phyloP scores from a whole-genome alignment of 2,113 vertebrate genomes.

The Paratilapia polleni region DNA sequence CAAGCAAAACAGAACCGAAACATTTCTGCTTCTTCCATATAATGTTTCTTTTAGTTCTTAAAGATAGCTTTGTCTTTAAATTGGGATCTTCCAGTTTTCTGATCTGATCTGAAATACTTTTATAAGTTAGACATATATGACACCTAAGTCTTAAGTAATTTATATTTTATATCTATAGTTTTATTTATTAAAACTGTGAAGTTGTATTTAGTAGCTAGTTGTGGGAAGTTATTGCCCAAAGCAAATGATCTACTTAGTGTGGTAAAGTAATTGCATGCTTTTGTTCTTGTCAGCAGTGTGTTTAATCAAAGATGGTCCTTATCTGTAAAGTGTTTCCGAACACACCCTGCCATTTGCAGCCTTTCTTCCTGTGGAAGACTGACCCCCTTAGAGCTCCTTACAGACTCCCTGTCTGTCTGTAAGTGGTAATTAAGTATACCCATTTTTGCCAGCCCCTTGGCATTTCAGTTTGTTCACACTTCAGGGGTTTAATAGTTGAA shows the following conservation, averaged over 20 bases:
- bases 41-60: not conserved
- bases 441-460: slow-evolving; percentile 45
- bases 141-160: not conserved
- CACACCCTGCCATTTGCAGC: slow-evolving; percentile 52
- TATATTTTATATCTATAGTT: slow-evolving; percentile 7
- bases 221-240: slow-evolving; percentile 18
- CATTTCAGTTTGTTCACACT: slow-evolving; percentile 51
- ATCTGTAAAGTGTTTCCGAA: slow-evolving; percentile 46
- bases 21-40: not conserved
- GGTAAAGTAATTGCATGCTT: slow-evolving; percentile 56
- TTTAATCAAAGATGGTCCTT: slow-evolving; percentile 60
- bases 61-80: not conserved
- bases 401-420: slow-evolving; percentile 26
- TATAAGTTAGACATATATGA: not conserved
- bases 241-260: not conserved
- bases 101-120: not conserved
- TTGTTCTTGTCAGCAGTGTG: slow-evolving; percentile 58
- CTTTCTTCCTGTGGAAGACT: slow-evolving; percentile 39
- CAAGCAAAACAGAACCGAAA: not conserved
- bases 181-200: too few relatives aligned
- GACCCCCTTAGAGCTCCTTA: slow-evolving; percentile 48
- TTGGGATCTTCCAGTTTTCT: not conserved
- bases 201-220: slow-evolving; percentile 1
- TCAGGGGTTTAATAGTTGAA: slow-evolving; percentile 34
- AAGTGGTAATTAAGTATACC: slow-evolving; percentile 64